These are phyloP conservation scores for Oncorhynchus keta DNA, from an alignment of 2,113 vertebrate species.

Conservation along the genomic window DNA sequence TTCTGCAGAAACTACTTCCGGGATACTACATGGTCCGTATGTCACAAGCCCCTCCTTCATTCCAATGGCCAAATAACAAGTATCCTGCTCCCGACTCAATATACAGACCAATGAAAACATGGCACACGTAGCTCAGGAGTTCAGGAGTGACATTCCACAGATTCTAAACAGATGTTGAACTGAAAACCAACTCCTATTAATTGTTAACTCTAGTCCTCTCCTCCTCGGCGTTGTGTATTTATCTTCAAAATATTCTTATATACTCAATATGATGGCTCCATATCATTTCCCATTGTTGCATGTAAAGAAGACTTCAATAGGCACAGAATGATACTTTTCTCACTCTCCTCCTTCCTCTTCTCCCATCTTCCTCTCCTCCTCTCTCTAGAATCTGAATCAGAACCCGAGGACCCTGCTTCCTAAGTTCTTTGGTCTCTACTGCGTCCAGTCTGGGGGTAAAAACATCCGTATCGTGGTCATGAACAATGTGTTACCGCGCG, in stretches of 20 bases:
- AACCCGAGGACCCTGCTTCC: constrained; percentile 94
- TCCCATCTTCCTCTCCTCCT: neutral
- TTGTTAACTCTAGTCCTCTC: no score
- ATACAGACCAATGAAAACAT: no score
- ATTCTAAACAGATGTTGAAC: no score
- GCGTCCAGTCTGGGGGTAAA: constrained; percentile 94
- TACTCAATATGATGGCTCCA: no score
- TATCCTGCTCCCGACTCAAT: no score
- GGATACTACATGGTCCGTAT: constrained; percentile 95
- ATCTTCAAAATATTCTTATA: no score
- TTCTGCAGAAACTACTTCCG: constrained; percentile 97
- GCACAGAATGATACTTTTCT: neutral
- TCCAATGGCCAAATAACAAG: neutral
- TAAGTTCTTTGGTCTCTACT: constrained; percentile 98
- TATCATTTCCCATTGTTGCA: neutral
- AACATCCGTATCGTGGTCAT: constrained; percentile 95
- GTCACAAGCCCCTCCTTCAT: neutral
- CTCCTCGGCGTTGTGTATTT: no score
- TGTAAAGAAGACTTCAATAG: no score
- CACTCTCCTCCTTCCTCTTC: neutral
- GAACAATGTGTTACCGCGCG: constrained; percentile 95
- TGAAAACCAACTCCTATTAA: no score
- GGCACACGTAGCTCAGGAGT: no score
- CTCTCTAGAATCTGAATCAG: constrained; percentile 91
- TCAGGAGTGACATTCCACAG: no score